Conservation (phyloP, 1,140 invertebrate genomes). For the Drosophila burlai region DNA sequence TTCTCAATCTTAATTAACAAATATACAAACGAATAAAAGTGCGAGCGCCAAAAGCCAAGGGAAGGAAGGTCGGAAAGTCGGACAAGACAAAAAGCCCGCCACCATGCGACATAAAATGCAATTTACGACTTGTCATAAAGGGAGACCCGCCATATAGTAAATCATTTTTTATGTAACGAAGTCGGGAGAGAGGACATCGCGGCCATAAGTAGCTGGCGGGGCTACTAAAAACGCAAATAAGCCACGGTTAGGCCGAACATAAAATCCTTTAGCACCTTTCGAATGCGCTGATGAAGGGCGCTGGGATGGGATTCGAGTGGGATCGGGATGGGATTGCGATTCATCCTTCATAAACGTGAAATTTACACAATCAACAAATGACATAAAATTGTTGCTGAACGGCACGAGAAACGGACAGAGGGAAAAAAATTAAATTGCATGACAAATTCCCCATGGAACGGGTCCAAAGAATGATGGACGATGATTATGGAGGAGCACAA, state of each 20-base stretch:
- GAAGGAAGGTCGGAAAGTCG: slow-evolving; percentile 8
- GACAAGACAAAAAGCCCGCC: slow-evolving; percentile 33
- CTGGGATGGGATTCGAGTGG: slow-evolving; percentile 7
- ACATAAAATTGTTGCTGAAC: slow-evolving; percentile 76
- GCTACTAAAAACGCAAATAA: slow-evolving; percentile 79
- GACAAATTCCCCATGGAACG: slow-evolving; percentile 69
- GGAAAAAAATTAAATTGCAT: slow-evolving; percentile 69
- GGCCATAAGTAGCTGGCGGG: slow-evolving; percentile 56
- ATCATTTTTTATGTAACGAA: slow-evolving; percentile 81
- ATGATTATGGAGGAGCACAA: slow-evolving; percentile 67
- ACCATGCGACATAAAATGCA: slow-evolving; percentile 82
- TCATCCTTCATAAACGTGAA: slow-evolving; percentile 66
- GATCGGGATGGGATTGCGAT: slow-evolving; percentile 12
- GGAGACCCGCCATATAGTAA: slow-evolving; percentile 80
- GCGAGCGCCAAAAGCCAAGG: slow-evolving; percentile 32
- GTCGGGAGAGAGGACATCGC: slow-evolving; percentile 28
- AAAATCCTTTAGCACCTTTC: slow-evolving; percentile 83
- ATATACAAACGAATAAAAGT: slow-evolving; percentile 78
- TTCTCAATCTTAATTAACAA: slow-evolving; percentile 83
- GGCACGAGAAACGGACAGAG: slow-evolving; percentile 28
- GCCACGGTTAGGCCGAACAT: slow-evolving; percentile 75
- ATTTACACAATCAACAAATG: slow-evolving; percentile 82
- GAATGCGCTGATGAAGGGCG: slow-evolving; percentile 41
- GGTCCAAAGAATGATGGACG: slow-evolving; percentile 72
- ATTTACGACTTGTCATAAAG: slow-evolving; percentile 83